Conservation (phyloP, 2,113 vertebrate species). For the Pterophyllum scalare region DNA sequence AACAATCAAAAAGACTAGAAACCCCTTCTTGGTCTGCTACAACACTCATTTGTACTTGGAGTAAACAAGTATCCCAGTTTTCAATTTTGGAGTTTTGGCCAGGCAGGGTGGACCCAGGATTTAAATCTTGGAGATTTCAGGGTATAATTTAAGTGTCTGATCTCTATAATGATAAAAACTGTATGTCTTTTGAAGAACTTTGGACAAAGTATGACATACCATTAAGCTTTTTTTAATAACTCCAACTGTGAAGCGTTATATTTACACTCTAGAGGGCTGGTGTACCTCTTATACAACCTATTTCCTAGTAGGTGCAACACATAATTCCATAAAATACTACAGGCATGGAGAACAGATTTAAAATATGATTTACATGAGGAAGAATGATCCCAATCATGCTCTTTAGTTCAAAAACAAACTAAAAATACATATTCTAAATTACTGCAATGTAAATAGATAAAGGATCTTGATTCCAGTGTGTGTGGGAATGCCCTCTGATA, state of each 20-base stretch:
- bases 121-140: neutral
- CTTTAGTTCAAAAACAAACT: neutral
- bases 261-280: neutral
- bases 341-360: neutral
- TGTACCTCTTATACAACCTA: neutral
- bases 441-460: neutral
- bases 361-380: neutral
- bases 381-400: neutral
- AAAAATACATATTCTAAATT: neutral
- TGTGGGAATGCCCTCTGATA: neutral
- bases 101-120: neutral
- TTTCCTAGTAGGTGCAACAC: neutral
- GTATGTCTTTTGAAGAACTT: neutral
- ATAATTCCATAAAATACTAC: neutral
- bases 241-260: neutral
- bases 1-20: too few relatives aligned
- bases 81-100: neutral
- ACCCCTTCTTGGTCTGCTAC: too few relatives aligned
- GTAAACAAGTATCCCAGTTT: neutral
- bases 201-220: neutral
- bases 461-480: neutral
- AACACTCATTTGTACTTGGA: too few relatives aligned
- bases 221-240: neutral
- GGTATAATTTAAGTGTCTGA: neutral
- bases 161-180: neutral